Conservation (phyloP, 1,140 invertebrate species). For the Diorhabda elongata region DNA sequence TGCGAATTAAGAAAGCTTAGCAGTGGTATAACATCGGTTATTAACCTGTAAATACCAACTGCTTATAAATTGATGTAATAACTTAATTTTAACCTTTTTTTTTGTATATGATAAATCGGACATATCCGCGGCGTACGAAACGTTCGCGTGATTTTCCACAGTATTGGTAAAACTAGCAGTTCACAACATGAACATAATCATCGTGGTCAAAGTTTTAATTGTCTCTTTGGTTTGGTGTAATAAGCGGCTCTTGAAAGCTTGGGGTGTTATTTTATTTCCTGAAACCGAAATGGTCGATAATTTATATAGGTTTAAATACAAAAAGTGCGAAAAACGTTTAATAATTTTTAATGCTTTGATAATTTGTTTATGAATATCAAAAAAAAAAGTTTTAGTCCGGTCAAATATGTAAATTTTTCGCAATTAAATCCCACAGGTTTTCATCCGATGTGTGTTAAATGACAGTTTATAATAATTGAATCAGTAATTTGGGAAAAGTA, state of each 20-base stretch:
- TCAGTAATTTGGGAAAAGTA: too few species aligned
- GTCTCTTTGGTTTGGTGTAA: not conserved
- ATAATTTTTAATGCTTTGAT: too few species aligned
- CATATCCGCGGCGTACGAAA: not conserved
- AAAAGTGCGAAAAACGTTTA: too few species aligned
- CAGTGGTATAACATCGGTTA: not conserved
- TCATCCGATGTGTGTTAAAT: too few species aligned
- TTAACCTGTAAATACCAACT: not conserved
- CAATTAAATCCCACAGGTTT: too few species aligned
- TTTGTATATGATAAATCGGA: not conserved
- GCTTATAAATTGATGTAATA: not conserved
- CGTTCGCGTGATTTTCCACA: slow-evolving; percentile 1
- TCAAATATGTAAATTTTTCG: too few species aligned
- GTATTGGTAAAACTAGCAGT: not conserved
- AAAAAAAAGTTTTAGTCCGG: too few species aligned
- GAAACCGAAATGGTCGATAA: not conserved
- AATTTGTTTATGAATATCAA: too few species aligned
- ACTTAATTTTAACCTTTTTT: not conserved
- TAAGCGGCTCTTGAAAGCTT: not conserved
- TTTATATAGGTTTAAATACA: not conserved
- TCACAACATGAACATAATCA: not conserved
- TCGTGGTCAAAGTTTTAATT: not conserved
- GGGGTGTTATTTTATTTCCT: not conserved
- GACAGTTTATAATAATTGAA: too few species aligned
- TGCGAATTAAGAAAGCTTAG: too few species aligned